Percentiles rank a stretch among this genome's conserved stretches.
phyloP scores from a whole-genome alignment of 2,888 invertebrate genomes.

The Apotomis turbidana region DNA sequence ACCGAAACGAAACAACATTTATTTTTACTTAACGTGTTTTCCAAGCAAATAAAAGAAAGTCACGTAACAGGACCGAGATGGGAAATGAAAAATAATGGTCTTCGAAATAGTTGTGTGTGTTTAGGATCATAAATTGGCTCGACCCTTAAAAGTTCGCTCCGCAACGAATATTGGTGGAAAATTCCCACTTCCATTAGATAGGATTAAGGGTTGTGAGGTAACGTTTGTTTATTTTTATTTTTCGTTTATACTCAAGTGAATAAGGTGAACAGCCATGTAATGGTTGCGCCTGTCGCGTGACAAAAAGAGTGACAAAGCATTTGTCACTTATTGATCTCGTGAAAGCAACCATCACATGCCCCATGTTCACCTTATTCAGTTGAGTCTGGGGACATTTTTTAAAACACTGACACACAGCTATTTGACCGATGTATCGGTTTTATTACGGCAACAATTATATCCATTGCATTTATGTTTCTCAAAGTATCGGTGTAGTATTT shows the following conservation, averaged over 20 bases:
- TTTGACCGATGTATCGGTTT: too few relatives aligned
- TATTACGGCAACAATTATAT: too few relatives aligned
- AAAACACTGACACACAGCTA: too few relatives aligned
- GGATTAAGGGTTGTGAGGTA: constrained; percentile 6
- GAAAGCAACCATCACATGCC: too few relatives aligned
- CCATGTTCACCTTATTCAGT: too few relatives aligned
- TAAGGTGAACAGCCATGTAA: too few relatives aligned
- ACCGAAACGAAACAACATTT: constrained; percentile 2
- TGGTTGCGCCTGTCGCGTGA: too few relatives aligned
- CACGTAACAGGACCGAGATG: neutral
- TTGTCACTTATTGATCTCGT: too few relatives aligned
- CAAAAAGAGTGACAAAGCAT: too few relatives aligned
- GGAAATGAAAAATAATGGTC: constrained; percentile 25
- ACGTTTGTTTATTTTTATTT: neutral
- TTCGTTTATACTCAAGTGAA: neutral
- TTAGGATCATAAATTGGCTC: constrained; percentile 31
- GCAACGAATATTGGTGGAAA: neutral
- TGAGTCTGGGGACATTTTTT: too few relatives aligned
- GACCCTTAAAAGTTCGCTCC: constrained; percentile 12
- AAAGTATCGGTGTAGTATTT: too few relatives aligned
- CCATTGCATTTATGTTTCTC: too few relatives aligned
- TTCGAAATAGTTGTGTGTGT: constrained; percentile 17
- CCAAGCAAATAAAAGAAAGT: neutral
- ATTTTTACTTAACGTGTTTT: constrained; percentile 1
- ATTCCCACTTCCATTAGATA: constrained; percentile 17